Evolutionary conservation across 2,113 vertebrate genomes (phyloP).

Genomic region (Formicarius rufipectus): DNA sequence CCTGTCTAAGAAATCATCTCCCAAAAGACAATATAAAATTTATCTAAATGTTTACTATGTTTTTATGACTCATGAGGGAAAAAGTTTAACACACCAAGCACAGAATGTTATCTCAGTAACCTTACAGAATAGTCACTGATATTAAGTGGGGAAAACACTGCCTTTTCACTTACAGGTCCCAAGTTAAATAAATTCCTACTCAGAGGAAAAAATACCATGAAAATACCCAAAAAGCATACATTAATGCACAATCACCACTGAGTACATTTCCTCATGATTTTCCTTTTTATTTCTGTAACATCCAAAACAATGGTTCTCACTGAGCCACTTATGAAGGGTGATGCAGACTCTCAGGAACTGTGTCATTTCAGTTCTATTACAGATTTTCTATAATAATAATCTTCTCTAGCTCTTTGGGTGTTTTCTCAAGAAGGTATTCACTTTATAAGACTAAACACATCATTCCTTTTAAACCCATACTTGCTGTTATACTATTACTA

Average conservation of each 20-base stretch:
- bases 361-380: background rate
- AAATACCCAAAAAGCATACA: background rate
- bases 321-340: rapidly evolving
- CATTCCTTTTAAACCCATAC: background rate
- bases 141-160: background rate
- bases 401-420: background rate
- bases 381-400: background rate
- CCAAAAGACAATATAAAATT: background rate
- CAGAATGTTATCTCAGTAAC: background rate
- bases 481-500: background rate
- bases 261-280: background rate
- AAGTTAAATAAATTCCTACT: background rate
- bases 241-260: background rate
- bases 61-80: background rate
- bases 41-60: background rate
- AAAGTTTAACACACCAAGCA: background rate
- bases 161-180: background rate
- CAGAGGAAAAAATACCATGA: background rate
- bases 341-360: background rate
- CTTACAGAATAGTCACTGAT: background rate
- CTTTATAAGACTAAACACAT: background rate
- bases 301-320: background rate
- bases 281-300: background rate
- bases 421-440: background rate
- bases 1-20: background rate